Evolutionary conservation across 2,888 invertebrate species (phyloP).

Genomic region (Tenodera sinensis): DNA sequence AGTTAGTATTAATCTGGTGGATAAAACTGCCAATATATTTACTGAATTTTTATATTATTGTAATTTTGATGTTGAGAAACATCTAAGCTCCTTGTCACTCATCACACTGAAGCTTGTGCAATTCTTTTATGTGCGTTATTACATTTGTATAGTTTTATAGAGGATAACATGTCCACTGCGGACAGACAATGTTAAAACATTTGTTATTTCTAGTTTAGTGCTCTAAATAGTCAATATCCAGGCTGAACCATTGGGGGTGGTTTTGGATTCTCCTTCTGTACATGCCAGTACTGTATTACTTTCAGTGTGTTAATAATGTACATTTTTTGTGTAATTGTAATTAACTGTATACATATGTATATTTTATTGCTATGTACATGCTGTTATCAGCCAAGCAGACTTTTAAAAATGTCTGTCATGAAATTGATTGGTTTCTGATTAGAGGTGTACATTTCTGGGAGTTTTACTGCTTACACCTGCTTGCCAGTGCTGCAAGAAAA

Average conservation of each 20-base stretch:
- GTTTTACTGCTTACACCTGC: too few species aligned
- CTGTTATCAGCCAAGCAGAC: not conserved
- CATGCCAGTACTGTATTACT: not conserved
- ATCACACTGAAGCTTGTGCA: constrained; percentile 9
- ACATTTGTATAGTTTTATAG: constrained; percentile 16
- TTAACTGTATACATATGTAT: not conserved
- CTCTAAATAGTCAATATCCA: not conserved
- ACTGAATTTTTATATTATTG: not conserved
- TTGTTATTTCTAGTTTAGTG: not conserved
- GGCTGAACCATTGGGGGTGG: not conserved
- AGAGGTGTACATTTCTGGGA: too few species aligned
- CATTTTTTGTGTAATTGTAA: not conserved
- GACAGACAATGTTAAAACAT: not conserved
- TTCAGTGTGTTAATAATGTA: not conserved
- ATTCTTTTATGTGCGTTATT: constrained; percentile 1
- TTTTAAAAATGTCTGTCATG: not conserved
- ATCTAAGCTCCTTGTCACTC: not conserved
- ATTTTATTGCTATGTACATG: not conserved
- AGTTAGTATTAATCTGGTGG: not conserved
- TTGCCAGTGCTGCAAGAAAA: too few species aligned
- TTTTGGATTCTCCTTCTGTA: not conserved
- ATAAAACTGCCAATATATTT: not conserved
- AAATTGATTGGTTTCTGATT: not conserved
- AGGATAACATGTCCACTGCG: not conserved
- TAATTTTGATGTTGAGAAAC: not conserved